phyloP scores from a whole-genome alignment of 2,888 invertebrate species.

The Drosophila birchii region DNA sequence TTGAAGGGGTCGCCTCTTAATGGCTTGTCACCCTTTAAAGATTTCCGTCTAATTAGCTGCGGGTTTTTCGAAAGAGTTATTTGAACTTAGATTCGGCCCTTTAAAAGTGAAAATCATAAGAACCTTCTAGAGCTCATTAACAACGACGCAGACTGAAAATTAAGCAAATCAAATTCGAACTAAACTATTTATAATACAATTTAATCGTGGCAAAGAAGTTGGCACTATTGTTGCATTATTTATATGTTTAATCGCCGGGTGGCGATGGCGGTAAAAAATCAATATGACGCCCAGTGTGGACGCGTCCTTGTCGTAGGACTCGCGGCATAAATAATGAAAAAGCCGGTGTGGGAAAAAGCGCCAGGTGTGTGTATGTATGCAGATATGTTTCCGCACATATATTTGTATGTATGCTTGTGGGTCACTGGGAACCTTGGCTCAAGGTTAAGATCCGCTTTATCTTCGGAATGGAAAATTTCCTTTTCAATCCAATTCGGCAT shows the following conservation, averaged over 20 bases:
- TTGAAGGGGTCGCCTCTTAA: conserved; percentile 13
- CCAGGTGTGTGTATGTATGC: conserved; percentile 12
- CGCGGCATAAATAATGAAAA: conserved; percentile 46
- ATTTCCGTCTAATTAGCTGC: conserved; percentile 3
- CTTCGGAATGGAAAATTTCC: conserved; percentile 56
- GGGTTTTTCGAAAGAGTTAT: not conserved
- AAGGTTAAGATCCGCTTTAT: conserved; percentile 32
- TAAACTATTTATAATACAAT: not conserved
- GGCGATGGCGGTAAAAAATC: conserved; percentile 45
- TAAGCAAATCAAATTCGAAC: not conserved
- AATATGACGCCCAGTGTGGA: conserved; percentile 27
- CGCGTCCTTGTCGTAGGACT: conserved; percentile 60
- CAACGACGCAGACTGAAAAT: not conserved
- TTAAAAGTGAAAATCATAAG: not conserved
- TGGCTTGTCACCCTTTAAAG: conserved; percentile 6
- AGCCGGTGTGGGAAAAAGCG: conserved; percentile 48
- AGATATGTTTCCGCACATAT: not conserved
- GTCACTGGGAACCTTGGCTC: conserved; percentile 33
- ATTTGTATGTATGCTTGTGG: conserved; percentile 2
- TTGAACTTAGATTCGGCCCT: not conserved
- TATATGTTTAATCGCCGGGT: not conserved
- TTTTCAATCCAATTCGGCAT: conserved; percentile 25
- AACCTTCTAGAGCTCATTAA: not conserved
- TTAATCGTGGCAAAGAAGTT: not conserved
- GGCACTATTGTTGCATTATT: not conserved